Base-by-base conservation (phyloP, 2,797 vertebrate species). In the Poeciliopsis infans region DNA sequence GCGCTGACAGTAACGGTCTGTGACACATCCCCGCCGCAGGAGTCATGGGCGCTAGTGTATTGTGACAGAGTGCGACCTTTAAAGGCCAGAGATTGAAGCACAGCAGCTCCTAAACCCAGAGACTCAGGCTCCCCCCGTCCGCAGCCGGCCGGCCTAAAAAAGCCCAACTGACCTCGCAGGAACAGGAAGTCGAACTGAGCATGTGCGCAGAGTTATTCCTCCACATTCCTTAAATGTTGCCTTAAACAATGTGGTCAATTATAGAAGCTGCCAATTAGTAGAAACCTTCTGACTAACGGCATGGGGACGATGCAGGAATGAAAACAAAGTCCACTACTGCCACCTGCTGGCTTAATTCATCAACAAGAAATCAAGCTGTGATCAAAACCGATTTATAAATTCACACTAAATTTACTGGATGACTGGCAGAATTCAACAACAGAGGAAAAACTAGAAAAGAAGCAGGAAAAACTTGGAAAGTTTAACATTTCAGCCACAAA, bases 61-160 rank as follows among this genome's bases (percentile, higher is more conserved):
- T 94, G 94, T 95, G 95, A 95, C 94, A 96, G 94, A 95, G 93
- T 93, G 94, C 93, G 96, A 96, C 94, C 95, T 96, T 96, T 96
- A 96, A 96, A 96, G 94, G 95, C 95, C 95, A 96, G 89, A 92
- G 81, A 90, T 91, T 94, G 93, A 94, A 93, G 91, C 90, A 94
- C 90, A 94, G 84, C 94, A 94, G 90, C 89, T 79, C 86, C 90
- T 79, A 81, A 89, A 88, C 85, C 84, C 78, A 79, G 89, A 74
- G 53, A 88, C 87, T 86, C 89, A 74, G 87, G 73, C 82, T 76
- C 31, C 39, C 6, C 66, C 66, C 53, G 45, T 87, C 69, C 85
- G 87, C 33, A 69, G 79, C 79, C 80, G 83, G 82, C 73, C 76
- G 57, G 73, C 85, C 80, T 79, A 83, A 86, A 78, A 74, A 87